Base-by-base conservation (phyloP, 1,140 invertebrate species). In the Oryctes rhinoceros region DNA sequence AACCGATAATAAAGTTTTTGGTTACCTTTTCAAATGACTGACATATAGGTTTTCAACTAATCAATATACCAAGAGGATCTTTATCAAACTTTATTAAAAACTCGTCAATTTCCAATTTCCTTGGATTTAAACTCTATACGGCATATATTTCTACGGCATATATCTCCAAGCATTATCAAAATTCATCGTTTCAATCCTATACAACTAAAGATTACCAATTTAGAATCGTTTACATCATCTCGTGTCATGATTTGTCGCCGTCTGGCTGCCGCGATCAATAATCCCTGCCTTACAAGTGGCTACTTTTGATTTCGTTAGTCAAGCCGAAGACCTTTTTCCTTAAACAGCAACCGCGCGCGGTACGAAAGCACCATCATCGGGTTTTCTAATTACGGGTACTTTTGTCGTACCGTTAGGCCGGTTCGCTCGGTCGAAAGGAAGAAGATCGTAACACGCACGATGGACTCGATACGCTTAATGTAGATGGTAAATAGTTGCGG, bases 251-350 rank as follows among this genome's bases (percentile, higher is more conserved):
- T 18, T 18, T 59, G 53, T 59, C 53, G 15, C n/a, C 53, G 18
- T 59, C 15, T 59, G 18, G 53, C 53, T 59, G 53, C n/a, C 15
- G 5, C 6, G 4, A 18, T n/a, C 53, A n/a, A 59, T 18, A n/a
- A 59, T 59, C 18, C n/a, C 3, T 59, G 1, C 53, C 15, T 59
- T 59, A 18, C 53, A 18, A 59, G 18, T 18, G n/a, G 6, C 15
- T 59, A 59, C 53, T 59, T 59, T 59, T 59, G 53, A 59, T 59
- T 59, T 59, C 53, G 18, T 59, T 59, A 1, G 53, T 59, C 18
- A 59, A 18, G 18, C 15, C 15, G 15, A 18, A 59, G 18, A 53
- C 13, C 11, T 13, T 18, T 53, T 53, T 53, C 49, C 49, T 13
- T 53, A 53, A 53, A 53, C 15, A 59, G 53, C 18, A 59, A 59